Conservation (phyloP, 2,113 vertebrate species). For the Terrapene triunguis region DNA sequence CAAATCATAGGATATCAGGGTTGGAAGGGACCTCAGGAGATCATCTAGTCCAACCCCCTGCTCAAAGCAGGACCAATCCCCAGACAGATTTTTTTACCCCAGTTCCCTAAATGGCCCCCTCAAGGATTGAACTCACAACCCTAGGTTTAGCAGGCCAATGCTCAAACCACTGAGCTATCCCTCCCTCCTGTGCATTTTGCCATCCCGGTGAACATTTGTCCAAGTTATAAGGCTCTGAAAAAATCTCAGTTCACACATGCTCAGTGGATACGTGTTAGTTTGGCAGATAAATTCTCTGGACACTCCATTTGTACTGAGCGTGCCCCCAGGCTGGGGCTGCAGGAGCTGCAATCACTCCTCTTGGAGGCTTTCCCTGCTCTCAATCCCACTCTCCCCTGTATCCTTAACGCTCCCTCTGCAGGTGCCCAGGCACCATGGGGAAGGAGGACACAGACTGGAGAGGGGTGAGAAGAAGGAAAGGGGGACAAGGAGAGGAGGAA, state of each 20-base stretch:
- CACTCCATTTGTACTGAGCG: background rate
- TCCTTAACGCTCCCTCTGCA: background rate
- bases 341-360: background rate
- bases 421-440: too few relatives aligned
- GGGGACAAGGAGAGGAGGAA: background rate
- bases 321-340: background rate
- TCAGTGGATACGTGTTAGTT: background rate
- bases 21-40: too few relatives aligned
- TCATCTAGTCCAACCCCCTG: too few relatives aligned
- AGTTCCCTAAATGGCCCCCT: too few relatives aligned
- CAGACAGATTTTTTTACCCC: too few relatives aligned
- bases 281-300: background rate
- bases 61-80: too few relatives aligned
- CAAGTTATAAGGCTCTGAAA: background rate
- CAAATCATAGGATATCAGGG: too few relatives aligned
- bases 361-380: background rate
- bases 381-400: background rate
- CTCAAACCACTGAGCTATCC: too few relatives aligned
- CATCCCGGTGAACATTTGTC: background rate
- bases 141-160: too few relatives aligned
- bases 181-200: background rate
- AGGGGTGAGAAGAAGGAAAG: background rate
- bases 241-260: background rate
- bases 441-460: too few relatives aligned
- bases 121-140: too few relatives aligned